Conservation (phyloP, 2,113 vertebrate species). For the Cercocebus atys region DNA sequence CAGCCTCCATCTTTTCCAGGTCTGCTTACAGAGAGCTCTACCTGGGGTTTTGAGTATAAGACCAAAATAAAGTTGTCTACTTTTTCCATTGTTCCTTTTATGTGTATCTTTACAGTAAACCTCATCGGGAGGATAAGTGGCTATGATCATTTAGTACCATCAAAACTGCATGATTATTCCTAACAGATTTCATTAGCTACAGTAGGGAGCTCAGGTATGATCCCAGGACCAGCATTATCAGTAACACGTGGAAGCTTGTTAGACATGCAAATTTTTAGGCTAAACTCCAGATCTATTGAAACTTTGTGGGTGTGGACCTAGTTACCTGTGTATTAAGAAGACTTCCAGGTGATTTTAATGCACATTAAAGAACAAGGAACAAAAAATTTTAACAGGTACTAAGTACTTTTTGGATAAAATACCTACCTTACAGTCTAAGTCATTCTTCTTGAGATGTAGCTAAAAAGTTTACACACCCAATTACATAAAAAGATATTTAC, state of each 20-base stretch:
- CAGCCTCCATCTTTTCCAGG: neutral
- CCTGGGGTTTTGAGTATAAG: neutral
- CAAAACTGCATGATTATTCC: neutral
- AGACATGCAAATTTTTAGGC: neutral
- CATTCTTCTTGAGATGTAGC: neutral
- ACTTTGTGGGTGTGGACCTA: neutral
- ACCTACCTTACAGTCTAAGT: neutral
- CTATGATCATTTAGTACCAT: neutral
- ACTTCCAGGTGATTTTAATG: neutral
- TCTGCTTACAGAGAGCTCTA: neutral
- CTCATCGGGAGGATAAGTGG: neutral
- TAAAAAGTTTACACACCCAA: constrained; percentile 2
- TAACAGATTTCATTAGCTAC: neutral
- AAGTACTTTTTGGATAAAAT: constrained; percentile 2
- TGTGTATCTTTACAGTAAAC: neutral
- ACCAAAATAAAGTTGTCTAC: neutral
- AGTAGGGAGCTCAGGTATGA: neutral
- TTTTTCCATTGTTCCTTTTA: neutral
- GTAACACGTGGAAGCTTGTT: neutral
- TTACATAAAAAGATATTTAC: neutral
- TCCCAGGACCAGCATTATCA: neutral
- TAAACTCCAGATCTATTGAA: neutral
- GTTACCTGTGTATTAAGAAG: neutral
- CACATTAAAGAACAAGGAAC: neutral
- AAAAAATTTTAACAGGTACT: constrained; percentile 15